A percentile compares a stretch with the other conserved stretches of the same genome.
Evolutionary conservation across 2,113 vertebrate species (phyloP).

Genomic region (Camelus dromedarius): DNA sequence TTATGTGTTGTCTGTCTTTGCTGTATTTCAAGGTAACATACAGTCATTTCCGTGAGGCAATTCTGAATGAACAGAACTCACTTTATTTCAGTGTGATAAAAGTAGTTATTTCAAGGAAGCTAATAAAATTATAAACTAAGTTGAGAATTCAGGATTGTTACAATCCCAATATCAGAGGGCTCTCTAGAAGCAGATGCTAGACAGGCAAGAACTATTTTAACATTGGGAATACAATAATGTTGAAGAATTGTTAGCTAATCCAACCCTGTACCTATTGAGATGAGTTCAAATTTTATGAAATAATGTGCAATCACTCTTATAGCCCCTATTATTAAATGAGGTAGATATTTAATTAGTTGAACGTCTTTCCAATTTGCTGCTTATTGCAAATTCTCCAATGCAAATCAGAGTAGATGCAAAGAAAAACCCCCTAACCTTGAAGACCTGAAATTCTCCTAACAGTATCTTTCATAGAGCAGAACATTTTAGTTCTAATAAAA

Average conservation of each 20-base stretch:
- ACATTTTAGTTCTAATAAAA: not conserved
- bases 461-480: not conserved
- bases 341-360: not conserved
- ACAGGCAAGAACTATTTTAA: not conserved
- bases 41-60: not conserved
- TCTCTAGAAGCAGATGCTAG: not conserved
- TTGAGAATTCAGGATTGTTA: not conserved
- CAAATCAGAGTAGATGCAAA: not conserved
- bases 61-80: not conserved
- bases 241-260: not conserved
- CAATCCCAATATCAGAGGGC: too few relatives aligned
- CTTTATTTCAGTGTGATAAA: not conserved
- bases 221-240: not conserved
- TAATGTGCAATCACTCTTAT: not conserved
- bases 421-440: not conserved
- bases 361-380: not conserved
- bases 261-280: not conserved
- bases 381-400: not conserved
- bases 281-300: not conserved
- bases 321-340: not conserved
- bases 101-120: not conserved
- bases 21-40: not conserved
- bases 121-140: not conserved
- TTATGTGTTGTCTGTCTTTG: not conserved
- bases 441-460: not conserved